phyloP scores from a whole-genome alignment of 2,113 vertebrate species.

The Choloepus hoffmanni region DNA sequence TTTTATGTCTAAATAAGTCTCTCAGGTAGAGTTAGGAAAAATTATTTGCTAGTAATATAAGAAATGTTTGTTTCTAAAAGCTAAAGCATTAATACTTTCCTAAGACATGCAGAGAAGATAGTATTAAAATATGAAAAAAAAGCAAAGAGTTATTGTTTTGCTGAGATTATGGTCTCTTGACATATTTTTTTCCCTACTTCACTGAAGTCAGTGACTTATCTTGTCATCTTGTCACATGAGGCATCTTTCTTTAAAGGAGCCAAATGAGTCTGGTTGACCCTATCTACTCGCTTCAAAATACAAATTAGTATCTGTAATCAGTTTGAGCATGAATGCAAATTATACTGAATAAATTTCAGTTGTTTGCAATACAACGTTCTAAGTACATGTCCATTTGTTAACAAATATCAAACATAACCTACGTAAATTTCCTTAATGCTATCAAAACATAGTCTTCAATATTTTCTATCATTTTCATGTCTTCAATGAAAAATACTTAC shows the following conservation, averaged over 20 bases:
- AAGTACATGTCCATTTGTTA: not conserved
- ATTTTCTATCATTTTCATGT: not conserved
- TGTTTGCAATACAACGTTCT: not conserved
- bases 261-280: not conserved
- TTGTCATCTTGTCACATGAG: not conserved
- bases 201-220: not conserved
- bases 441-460: not conserved
- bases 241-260: not conserved
- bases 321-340: not conserved
- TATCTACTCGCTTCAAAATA: not conserved
- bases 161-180: not conserved
- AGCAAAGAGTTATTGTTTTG: not conserved
- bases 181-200: not conserved
- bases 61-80: not conserved
- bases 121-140: not conserved
- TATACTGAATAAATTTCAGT: not conserved
- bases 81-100: not conserved
- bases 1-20: constrained; percentile 58
- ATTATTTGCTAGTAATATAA: constrained; percentile 11
- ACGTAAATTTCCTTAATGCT: not conserved
- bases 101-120: not conserved
- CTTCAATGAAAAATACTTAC: not conserved
- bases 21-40: not conserved
- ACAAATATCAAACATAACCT: constrained; percentile 12
- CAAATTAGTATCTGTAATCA: not conserved